A percentile compares a stretch with the other conserved stretches of the same genome.
Evolutionary conservation across 2,113 vertebrate genomes (phyloP).

Genomic region (Pundamilia nyererei): DNA sequence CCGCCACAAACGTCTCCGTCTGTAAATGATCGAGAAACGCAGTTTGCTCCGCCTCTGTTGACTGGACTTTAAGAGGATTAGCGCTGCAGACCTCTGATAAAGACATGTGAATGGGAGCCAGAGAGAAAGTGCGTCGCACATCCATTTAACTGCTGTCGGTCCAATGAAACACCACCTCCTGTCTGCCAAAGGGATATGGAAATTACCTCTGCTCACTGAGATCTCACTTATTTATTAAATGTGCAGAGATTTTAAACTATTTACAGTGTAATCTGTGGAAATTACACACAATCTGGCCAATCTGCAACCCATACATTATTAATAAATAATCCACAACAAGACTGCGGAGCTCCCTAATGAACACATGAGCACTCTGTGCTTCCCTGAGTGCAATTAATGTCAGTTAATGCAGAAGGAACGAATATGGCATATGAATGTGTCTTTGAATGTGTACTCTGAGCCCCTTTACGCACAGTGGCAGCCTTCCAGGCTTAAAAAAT

Average conservation of each 20-base stretch:
- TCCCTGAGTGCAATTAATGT: background rate
- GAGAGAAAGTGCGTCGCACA: slow-evolving; percentile 6
- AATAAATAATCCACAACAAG: background rate
- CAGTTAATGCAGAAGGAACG: background rate
- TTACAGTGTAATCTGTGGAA: background rate
- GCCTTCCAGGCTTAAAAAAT: background rate
- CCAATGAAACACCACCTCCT: slow-evolving; percentile 6
- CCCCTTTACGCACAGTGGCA: background rate
- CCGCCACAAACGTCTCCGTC: slow-evolving; percentile 4
- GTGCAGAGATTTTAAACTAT: background rate
- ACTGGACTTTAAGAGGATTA: slow-evolving; percentile 67
- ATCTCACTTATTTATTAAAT: background rate
- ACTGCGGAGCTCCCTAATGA: background rate
- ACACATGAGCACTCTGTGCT: background rate
- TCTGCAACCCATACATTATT: background rate
- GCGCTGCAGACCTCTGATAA: slow-evolving; percentile 36
- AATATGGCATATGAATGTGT: background rate
- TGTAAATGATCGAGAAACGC: slow-evolving; percentile 19
- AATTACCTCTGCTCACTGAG: background rate
- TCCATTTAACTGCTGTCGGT: slow-evolving; percentile 20
- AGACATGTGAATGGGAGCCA: slow-evolving; percentile 49
- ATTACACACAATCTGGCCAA: background rate
- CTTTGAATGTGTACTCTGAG: background rate
- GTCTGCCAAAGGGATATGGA: background rate
- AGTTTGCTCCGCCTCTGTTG: slow-evolving; percentile 62